A percentile compares a stretch with the other conserved stretches of the same genome.
Conservation (phyloP, 2,888 invertebrate species). For the Dolomedes plantarius region DNA sequence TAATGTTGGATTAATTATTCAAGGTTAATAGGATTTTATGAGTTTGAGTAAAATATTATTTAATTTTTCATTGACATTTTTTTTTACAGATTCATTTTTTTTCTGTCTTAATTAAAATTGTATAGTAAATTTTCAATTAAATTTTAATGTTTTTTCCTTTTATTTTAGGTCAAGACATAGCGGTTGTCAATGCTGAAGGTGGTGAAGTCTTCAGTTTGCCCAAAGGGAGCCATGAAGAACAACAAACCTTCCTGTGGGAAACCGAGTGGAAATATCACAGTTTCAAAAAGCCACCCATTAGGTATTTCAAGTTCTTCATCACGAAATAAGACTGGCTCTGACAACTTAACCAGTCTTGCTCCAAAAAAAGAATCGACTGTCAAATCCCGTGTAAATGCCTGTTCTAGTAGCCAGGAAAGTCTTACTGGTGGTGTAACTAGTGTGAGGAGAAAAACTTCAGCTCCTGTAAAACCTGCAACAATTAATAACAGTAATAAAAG, state of each 20-base stretch:
- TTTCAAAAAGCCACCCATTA: constrained; percentile 48
- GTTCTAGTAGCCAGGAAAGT: constrained; percentile 61
- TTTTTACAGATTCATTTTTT: no score
- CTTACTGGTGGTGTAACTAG: constrained; percentile 32
- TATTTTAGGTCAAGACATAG: constrained; percentile 5
- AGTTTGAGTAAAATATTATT: no score
- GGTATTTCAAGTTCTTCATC: constrained; percentile 11
- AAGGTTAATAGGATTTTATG: no score
- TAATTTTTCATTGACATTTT: no score
- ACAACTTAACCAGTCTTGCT: neutral
- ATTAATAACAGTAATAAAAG: constrained; percentile 40
- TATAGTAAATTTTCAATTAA: no score
- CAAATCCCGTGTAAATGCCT: constrained; percentile 20
- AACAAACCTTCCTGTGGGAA: constrained; percentile 57
- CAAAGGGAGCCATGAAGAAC: constrained; percentile 59
- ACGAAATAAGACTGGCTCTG: constrained; percentile 16
- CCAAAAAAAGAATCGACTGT: constrained; percentile 22
- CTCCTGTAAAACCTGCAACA: constrained; percentile 35
- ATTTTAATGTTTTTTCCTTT: no score
- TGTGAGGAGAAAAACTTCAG: constrained; percentile 38
- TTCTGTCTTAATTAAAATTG: no score
- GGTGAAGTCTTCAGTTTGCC: constrained; percentile 21
- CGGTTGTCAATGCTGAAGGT: constrained; percentile 28
- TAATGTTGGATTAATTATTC: no score
- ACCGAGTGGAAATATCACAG: constrained; percentile 53